Evolutionary conservation across 2,797 vertebrate species (phyloP).

Genomic region (Manis crassicaudata): DNA sequence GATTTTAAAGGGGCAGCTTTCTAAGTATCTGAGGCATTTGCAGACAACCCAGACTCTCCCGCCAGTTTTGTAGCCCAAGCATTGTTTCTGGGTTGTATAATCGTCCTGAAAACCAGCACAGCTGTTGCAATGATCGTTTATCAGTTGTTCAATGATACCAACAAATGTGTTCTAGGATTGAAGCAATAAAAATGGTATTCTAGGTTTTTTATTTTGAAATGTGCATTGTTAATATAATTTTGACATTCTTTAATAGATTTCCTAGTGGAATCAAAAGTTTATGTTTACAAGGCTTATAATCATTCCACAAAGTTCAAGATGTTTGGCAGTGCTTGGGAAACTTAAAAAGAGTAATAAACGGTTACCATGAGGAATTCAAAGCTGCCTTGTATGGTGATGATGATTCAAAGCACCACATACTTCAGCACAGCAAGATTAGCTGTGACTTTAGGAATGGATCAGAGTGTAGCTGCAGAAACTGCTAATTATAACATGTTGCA

Average conservation of each 20-base stretch:
- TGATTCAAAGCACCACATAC: slow-evolving; percentile 72
- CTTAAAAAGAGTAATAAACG: slow-evolving; percentile 88
- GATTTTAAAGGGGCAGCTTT: slow-evolving; percentile 69
- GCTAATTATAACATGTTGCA: slow-evolving; percentile 26
- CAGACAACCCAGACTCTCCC: slow-evolving; percentile 73
- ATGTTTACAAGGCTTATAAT: slow-evolving; percentile 85
- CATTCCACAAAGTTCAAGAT: slow-evolving; percentile 84
- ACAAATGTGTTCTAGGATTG: background rate
- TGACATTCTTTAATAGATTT: slow-evolving; percentile 69
- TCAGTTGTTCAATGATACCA: background rate
- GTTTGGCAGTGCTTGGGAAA: slow-evolving; percentile 85
- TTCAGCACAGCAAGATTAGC: slow-evolving; percentile 64
- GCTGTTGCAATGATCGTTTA: background rate
- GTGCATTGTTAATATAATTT: slow-evolving; percentile 68
- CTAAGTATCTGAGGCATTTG: slow-evolving; percentile 76
- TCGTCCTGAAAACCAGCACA: slow-evolving; percentile 47
- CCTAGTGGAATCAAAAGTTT: slow-evolving; percentile 78
- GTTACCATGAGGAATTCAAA: slow-evolving; percentile 86
- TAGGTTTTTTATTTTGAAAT: slow-evolving; percentile 60
- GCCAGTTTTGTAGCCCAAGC: slow-evolving; percentile 34
- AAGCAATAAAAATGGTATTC: slow-evolving; percentile 44
- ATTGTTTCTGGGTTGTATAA: slow-evolving; percentile 55
- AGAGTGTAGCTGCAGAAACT: slow-evolving; percentile 35
- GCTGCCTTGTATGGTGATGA: slow-evolving; percentile 92
- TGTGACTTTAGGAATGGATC: slow-evolving; percentile 68